Evolutionary conservation across 2,797 vertebrate species (phyloP).

Genomic region (Cichlasoma orientale): DNA sequence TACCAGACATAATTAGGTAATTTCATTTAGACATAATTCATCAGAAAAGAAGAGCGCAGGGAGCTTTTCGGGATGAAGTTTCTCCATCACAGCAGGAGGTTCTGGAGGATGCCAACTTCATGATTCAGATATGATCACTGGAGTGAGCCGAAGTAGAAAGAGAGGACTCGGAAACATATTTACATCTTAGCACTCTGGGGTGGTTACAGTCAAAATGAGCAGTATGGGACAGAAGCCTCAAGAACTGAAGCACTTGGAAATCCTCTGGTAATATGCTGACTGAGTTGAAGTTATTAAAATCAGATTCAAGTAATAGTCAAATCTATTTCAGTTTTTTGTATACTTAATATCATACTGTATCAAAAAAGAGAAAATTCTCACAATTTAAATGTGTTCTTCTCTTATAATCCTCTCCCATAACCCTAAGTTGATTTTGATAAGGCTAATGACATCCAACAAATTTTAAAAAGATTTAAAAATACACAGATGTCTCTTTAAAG

Average conservation of each 20-base stretch:
- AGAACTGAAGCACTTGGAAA: conserved; percentile 2
- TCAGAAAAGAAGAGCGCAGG: conserved; percentile 42
- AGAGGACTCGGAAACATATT: conserved; percentile 21
- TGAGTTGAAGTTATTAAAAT: neutral
- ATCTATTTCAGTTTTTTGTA: neutral
- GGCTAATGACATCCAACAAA: neutral
- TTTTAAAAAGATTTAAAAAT: conserved; percentile 3
- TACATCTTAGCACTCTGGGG: neutral
- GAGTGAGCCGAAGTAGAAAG: conserved; percentile 40
- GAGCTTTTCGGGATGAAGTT: conserved; percentile 48
- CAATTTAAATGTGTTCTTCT: neutral
- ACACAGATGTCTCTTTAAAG: neutral
- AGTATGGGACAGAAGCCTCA: neutral
- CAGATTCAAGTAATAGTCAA: neutral
- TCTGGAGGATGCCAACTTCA: conserved; percentile 50
- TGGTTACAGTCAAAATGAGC: neutral
- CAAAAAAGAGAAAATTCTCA: neutral
- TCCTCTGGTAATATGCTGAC: neutral
- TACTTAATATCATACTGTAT: neutral
- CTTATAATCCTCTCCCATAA: neutral
- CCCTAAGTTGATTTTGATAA: neutral
- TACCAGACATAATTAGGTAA: conserved; percentile 70
- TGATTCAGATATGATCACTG: conserved; percentile 55
- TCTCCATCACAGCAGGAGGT: conserved; percentile 54
- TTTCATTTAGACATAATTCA: conserved; percentile 69